Evolutionary conservation across 2,888 invertebrate species (phyloP).

Genomic region (Erpobdella octoculata): DNA sequence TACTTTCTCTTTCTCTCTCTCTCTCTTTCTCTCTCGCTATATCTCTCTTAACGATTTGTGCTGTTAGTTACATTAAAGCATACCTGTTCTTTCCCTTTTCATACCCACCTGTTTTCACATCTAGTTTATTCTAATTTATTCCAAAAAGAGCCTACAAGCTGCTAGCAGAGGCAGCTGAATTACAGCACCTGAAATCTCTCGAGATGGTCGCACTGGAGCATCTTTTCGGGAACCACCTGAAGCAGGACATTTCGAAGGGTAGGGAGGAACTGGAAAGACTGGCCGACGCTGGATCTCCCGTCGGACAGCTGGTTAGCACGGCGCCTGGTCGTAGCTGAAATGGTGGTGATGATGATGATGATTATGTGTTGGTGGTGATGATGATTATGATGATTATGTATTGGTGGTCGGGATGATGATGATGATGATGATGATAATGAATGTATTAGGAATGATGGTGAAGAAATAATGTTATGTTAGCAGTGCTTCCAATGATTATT

Average conservation of each 20-base stretch:
- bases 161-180: constrained; percentile 69
- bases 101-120: too few relatives aligned
- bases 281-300: constrained; percentile 69
- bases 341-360: background rate
- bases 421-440: background rate
- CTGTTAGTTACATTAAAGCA: too few relatives aligned
- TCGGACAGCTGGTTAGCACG: constrained; percentile 69
- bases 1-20: too few relatives aligned
- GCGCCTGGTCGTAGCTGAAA: background rate
- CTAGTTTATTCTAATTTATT: too few relatives aligned
- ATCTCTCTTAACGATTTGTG: too few relatives aligned
- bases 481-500: too few relatives aligned
- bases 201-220: constrained; percentile 81
- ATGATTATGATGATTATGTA: background rate
- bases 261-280: constrained; percentile 68
- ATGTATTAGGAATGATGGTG: background rate
- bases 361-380: constrained; percentile 1
- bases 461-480: background rate
- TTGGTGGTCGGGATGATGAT: background rate
- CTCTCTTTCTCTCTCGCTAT: too few relatives aligned
- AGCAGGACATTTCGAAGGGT: constrained; percentile 70
- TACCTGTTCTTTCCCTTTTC: too few relatives aligned
- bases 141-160: constrained; percentile 67
- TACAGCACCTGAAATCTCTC: constrained; percentile 72
- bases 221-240: constrained; percentile 72